Conservation (phyloP, 2,888 invertebrate species). For the Pyrgus malvae region DNA sequence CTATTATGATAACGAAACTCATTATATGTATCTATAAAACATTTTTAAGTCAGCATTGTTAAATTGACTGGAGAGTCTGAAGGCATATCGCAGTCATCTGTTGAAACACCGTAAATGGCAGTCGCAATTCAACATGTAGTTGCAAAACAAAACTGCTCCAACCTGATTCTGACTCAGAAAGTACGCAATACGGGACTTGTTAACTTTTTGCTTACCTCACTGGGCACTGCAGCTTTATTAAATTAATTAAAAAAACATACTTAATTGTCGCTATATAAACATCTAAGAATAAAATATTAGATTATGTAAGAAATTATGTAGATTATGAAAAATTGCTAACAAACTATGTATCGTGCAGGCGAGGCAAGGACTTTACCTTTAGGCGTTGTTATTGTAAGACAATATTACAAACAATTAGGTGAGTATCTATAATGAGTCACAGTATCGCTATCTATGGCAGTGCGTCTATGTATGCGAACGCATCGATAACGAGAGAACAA, state of each 20-base stretch:
- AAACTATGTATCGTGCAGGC: too few relatives aligned
- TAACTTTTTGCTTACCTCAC: conserved; percentile 11
- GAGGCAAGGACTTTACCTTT: too few relatives aligned
- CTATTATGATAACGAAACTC: too few relatives aligned
- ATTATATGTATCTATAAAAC: too few relatives aligned
- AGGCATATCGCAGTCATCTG: conserved; percentile 42
- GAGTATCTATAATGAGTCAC: conserved; percentile 45
- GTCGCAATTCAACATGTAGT: conserved; percentile 43
- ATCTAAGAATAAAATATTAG: too few relatives aligned
- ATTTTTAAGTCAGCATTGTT: too few relatives aligned
- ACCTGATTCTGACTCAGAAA: conserved; percentile 52
- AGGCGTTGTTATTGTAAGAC: background rate
- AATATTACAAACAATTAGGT: conserved; percentile 3
- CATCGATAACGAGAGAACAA: conserved; percentile 47
- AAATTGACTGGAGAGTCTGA: conserved; percentile 22
- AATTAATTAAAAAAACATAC: background rate
- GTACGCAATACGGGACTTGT: conserved; percentile 36
- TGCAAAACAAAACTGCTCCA: conserved; percentile 55
- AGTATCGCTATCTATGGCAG: conserved; percentile 39
- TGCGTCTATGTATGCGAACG: conserved; percentile 44
- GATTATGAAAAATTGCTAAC: too few relatives aligned
- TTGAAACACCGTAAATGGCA: conserved; percentile 53
- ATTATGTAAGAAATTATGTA: too few relatives aligned
- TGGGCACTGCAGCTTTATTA: background rate
- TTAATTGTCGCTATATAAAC: too few relatives aligned